A percentile compares a stretch with the other conserved stretches of the same genome.
phyloP scores from a whole-genome alignment of 2,888 invertebrate species.

The Ornithoptera priamus region DNA sequence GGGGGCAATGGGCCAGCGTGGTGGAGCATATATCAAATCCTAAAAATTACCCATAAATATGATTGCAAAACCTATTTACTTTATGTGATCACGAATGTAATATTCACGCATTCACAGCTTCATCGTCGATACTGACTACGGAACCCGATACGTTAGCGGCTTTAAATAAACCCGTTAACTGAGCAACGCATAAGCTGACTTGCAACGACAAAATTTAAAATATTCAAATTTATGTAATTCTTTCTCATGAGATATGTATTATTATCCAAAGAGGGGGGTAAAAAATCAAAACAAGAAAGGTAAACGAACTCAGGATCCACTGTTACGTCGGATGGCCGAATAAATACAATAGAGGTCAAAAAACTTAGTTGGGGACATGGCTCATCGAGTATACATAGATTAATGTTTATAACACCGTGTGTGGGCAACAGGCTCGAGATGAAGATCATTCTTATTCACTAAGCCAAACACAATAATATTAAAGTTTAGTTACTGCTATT shows the following conservation, averaged over 20 bases:
- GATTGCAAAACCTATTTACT: not conserved
- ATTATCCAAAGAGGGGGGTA: constrained; percentile 4
- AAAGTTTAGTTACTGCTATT: not conserved
- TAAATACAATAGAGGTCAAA: constrained; percentile 42
- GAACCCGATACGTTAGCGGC: not conserved
- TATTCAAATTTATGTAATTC: constrained; percentile 23
- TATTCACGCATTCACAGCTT: not conserved
- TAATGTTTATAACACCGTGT: constrained; percentile 32
- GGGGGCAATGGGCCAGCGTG: no score
- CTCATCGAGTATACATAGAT: constrained; percentile 30
- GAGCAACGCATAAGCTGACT: not conserved
- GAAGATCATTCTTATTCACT: not conserved
- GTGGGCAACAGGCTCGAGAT: not conserved
- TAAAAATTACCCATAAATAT: not conserved
- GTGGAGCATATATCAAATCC: not conserved
- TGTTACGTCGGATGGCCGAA: constrained; percentile 28
- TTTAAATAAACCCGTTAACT: constrained; percentile 1
- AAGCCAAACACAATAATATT: not conserved
- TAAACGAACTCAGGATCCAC: constrained; percentile 31
- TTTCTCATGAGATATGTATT: constrained; percentile 7
- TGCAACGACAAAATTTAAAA: not conserved
- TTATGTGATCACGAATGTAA: not conserved
- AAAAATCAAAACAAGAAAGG: constrained; percentile 25
- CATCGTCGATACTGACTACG: not conserved
- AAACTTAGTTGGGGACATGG: constrained; percentile 43